A percentile compares a stretch with the other conserved stretches of the same genome.
Evolutionary conservation across 2,888 invertebrate species (phyloP).

Genomic region (Camponotus fellah): DNA sequence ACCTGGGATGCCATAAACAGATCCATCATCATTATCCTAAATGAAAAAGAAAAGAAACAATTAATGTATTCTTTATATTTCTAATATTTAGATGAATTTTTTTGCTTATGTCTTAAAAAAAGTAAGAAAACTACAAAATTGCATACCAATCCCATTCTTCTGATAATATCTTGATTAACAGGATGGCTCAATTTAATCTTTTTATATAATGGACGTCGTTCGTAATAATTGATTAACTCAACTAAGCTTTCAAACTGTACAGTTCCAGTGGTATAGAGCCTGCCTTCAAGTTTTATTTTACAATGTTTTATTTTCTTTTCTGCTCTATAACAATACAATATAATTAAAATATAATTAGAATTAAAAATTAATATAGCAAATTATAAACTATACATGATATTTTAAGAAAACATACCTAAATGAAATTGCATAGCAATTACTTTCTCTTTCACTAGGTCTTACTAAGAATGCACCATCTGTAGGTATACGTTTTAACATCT

Average conservation of each 20-base stretch:
- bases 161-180: conserved; percentile 92
- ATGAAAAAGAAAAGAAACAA: conserved; percentile 61
- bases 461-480: conserved; percentile 98
- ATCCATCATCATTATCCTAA: conserved; percentile 90
- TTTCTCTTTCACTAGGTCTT: conserved; percentile 95
- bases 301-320: conserved; percentile 99
- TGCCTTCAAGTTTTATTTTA: conserved; percentile 96
- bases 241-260: conserved; percentile 98
- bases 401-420: conserved; percentile 90
- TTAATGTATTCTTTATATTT: conserved; percentile 2
- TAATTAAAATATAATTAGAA: conserved; percentile 11
- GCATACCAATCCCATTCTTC: conserved; percentile 88
- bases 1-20: conserved; percentile 91
- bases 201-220: conserved; percentile 95
- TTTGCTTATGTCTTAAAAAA: conserved; percentile 18
- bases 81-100: neutral
- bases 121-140: conserved; percentile 26
- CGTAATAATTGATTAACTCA: conserved; percentile 96
- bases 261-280: conserved; percentile 95
- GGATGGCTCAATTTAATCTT: conserved; percentile 95
- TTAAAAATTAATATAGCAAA: neutral
- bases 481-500: conserved; percentile 93
- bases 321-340: conserved; percentile 88
- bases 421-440: conserved; percentile 96
- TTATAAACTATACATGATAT: neutral